Base-by-base conservation (phyloP, 1,140 invertebrate genomes). In the Tetramorium parvispinum region DNA sequence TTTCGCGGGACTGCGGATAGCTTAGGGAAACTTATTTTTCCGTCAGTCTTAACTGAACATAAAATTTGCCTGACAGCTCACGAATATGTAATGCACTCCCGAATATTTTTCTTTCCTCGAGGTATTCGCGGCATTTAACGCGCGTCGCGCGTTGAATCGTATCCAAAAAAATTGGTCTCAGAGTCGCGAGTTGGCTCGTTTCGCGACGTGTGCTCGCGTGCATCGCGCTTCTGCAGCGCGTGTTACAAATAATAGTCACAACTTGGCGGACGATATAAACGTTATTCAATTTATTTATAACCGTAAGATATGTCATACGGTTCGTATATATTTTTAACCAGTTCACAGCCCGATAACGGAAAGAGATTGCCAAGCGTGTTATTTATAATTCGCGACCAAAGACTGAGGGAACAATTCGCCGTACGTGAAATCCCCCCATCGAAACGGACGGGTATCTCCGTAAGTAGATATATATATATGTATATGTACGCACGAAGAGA, bases 291-390 rank as follows among this genome's bases (percentile, higher is more conserved):
- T 73, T 83, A 75, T 83, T 83, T 83, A 83, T 83, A 83, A 37
- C 68, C 40, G 16, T 75, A 24, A 75, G 68, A 83, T 75, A 73
- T 83, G 40, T 68, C 40, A 75, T 70, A 70, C 66, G 40, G 40
- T 46, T 21, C 13, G 53, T 75, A 68, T 27, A 68, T 68, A 83
- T 82, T 82, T 82, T 82, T 83, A 83, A 83, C 68, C 68, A 46
- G 68, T 83, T 83, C 79, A 75, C 68, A 83, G 79, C 68, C 66
- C 79, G 79, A 83, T 83, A 55, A 59, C 66, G 66, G 79, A 83
- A 83, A 83, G 79, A 18, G n/a, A 83, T 83, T 37, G 63, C 63
- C 77, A 81, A 81, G 78, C 32, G 63, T 57, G 68, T 83, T 75
- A 83, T 83, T 83, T 83, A 83, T 83, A 73, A 75, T 73, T 8